Evolutionary conservation across 2,797 vertebrate species (phyloP).

Genomic region (Hippopotamyrus pictus): DNA sequence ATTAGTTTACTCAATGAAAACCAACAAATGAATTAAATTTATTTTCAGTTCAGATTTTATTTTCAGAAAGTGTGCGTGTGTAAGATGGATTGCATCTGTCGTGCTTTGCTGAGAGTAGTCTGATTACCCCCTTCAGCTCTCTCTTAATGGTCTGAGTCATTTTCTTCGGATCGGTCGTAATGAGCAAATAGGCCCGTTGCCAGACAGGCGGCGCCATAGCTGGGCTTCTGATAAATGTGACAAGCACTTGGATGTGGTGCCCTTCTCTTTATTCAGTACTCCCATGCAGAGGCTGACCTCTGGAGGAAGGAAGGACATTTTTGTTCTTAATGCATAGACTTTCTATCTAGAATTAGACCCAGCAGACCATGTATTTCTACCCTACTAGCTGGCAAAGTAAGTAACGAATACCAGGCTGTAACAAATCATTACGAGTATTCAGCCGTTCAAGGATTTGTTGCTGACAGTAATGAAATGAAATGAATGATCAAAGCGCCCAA

Average conservation of each 20-base stretch:
- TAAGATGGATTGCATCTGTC: background rate
- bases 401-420: no score
- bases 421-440: no score
- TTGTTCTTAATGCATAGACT: background rate
- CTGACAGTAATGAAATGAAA: no score
- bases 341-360: background rate
- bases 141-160: background rate
- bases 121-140: background rate
- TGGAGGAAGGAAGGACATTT: background rate
- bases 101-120: background rate
- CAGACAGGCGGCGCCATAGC: background rate
- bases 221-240: background rate
- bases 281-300: background rate
- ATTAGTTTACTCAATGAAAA: background rate
- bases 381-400: background rate
- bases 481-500: no score
- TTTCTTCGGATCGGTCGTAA: background rate
- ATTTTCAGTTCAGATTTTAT: no score
- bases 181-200: background rate
- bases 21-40: background rate
- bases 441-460: no score
- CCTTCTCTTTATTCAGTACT: background rate
- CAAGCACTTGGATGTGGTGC: background rate
- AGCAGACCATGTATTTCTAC: background rate
- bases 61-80: background rate